Base-by-base conservation (phyloP, 1,140 invertebrate species). In the Drosophila pruinosa region DNA sequence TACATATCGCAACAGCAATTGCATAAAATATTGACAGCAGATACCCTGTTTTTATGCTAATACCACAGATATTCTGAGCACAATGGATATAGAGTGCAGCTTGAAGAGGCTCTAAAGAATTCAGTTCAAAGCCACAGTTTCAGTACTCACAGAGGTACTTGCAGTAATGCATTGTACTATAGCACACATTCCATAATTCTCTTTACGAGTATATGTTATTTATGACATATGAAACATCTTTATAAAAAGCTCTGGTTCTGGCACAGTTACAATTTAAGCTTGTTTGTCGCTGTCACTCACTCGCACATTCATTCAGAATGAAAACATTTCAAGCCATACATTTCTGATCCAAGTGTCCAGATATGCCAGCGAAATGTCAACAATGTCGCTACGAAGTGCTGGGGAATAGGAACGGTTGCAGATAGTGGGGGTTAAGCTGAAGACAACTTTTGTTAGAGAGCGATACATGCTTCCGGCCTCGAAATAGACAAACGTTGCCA, bases 321-420 rank as follows among this genome's bases (percentile, higher is more conserved):
- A 41, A 45, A 62, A 54, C 76, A 75, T 52, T 62, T 73, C 53
- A 34, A 57, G 69, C 52, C 52, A 71, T 15, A 52, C 38, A 62
- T 50, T 70, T 71, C 21, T 62, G 72, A 81, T 81, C 38, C 62
- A 76, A 74, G 62, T 77, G 78, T 80, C 78, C 78, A 80, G 78
- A 80, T 80, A 81, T 75, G 53, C 45, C 56, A 53, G 50, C 64
- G 21, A 59, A 72, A 72, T 68, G 70, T 80, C 78, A 80, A 76
- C 78, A 80, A 81, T 80, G 77, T 76, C 77, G 78, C 68, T 59
- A 41, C 71, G 48, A 68, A 64, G 72, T 68, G 72, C 61, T 34
- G 14, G 15, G 36, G 5, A 3, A 22, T 7, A n/a, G 21, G 7
- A 5, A 47, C 5, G 41, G 41, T 5, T 2, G 19, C 10, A 3